phyloP scores from a whole-genome alignment of 2,797 vertebrate genomes.

The Cheirogaleus major region DNA sequence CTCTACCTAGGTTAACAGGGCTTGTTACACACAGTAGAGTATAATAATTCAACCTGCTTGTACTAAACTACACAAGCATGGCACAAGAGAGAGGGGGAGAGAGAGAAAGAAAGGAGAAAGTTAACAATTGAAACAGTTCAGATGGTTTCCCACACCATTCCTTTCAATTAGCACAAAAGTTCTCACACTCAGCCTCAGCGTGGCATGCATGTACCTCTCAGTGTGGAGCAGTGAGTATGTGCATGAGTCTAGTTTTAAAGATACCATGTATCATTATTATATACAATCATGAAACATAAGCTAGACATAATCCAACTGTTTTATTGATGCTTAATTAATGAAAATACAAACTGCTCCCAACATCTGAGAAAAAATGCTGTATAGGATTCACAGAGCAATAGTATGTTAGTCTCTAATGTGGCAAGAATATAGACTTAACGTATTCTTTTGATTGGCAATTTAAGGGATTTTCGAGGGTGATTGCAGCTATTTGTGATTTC shows the following conservation, averaged over 20 bases:
- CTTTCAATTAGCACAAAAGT: neutral
- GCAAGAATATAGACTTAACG: neutral
- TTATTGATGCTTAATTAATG: slow-evolving; percentile 51
- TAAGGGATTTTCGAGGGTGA: neutral
- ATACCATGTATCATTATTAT: neutral
- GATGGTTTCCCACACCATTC: neutral
- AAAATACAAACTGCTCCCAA: slow-evolving; percentile 6
- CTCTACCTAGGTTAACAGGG: neutral
- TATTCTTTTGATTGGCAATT: neutral
- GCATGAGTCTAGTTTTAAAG: neutral
- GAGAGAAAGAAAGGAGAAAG: neutral
- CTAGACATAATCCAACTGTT: slow-evolving; percentile 38
- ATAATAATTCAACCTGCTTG: neutral
- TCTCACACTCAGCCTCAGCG: neutral
- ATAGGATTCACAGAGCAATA: neutral
- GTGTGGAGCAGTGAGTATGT: neutral
- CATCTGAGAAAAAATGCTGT: neutral
- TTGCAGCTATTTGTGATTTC: neutral
- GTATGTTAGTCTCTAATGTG: neutral
- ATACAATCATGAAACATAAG: neutral
- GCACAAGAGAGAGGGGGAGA: neutral
- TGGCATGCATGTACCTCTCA: neutral
- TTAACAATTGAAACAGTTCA: neutral
- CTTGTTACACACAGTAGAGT: neutral
- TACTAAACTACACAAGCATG: neutral